phyloP scores from a whole-genome alignment of 1,140 invertebrate genomes.

The Theocolax elegans region DNA sequence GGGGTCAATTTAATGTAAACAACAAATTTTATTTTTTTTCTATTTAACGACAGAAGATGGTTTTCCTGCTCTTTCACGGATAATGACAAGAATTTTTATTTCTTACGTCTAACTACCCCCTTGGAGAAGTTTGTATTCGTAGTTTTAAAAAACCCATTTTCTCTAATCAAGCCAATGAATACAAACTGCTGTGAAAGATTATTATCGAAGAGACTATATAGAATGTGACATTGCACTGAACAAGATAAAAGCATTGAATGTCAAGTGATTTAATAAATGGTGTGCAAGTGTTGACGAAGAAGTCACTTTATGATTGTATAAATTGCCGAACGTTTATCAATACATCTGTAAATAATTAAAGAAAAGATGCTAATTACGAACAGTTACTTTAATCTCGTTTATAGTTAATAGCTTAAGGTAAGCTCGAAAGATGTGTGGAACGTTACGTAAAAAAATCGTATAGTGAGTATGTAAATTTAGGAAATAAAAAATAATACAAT shows the following conservation, averaged over 20 bases:
- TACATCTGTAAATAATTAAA: slow-evolving; percentile 42
- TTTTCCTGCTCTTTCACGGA: slow-evolving; percentile 20
- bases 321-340: slow-evolving; percentile 41
- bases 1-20: slow-evolving; percentile 5
- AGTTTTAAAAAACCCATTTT: slow-evolving; percentile 23
- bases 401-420: slow-evolving; percentile 41
- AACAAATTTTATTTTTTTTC: slow-evolving; percentile 3
- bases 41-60: background rate
- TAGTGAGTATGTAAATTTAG: slow-evolving; percentile 43
- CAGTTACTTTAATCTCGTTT: slow-evolving; percentile 43
- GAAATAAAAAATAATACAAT: slow-evolving; percentile 41
- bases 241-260: slow-evolving; percentile 16
- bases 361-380: slow-evolving; percentile 32
- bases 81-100: slow-evolving; percentile 16
- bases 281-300: slow-evolving; percentile 33
- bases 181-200: slow-evolving; percentile 16
- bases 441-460: slow-evolving; percentile 43
- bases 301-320: slow-evolving; percentile 42
- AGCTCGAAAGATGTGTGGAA: slow-evolving; percentile 40
- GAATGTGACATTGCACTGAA: slow-evolving; percentile 23
- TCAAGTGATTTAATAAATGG: slow-evolving; percentile 32
- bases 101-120: slow-evolving; percentile 4
- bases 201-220: slow-evolving; percentile 24
- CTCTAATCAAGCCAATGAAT: slow-evolving; percentile 7
- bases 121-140: slow-evolving; percentile 19